These are phyloP conservation scores for Galleria mellonella DNA, from an alignment of 1,140 invertebrate genomes.

Conservation along the genomic window DNA sequence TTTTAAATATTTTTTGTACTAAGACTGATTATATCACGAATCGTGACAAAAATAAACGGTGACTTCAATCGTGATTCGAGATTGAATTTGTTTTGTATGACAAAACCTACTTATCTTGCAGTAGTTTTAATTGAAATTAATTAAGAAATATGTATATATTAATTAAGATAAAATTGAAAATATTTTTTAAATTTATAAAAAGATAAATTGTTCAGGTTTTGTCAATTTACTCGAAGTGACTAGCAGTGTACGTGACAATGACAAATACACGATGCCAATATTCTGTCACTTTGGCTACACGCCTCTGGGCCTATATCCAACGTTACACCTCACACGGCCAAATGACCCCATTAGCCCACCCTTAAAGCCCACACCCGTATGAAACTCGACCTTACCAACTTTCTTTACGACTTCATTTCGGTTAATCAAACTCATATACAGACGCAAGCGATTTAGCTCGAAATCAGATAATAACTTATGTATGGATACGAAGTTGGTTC, in stretches of 20 bases:
- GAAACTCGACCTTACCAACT: conserved; percentile 28
- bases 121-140: too few species aligned
- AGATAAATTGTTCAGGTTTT: too few species aligned
- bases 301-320: conserved; percentile 38
- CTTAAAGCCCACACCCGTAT: conserved; percentile 13
- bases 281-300: conserved; percentile 38
- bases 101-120: too few species aligned
- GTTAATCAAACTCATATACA: conserved; percentile 23
- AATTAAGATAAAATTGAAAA: too few species aligned
- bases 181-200: too few species aligned
- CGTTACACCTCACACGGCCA: conserved; percentile 49
- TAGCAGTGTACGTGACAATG: conserved; percentile 17
- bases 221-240: too few species aligned
- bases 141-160: too few species aligned
- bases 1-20: too few species aligned
- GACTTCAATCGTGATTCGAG: too few species aligned
- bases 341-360: conserved; percentile 53
- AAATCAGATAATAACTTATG: conserved; percentile 45
- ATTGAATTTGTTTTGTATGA: too few species aligned
- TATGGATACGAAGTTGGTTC: conserved; percentile 29
- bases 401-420: conserved; percentile 20
- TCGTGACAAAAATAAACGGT: too few species aligned
- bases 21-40: too few species aligned
- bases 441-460: conserved; percentile 23
- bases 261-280: conserved; percentile 38